A percentile compares a stretch with the other conserved stretches of the same genome.
These are phyloP conservation scores for Pantelozetes paolii DNA, from an alignment of 2,888 invertebrate genomes.

Conservation along the genomic window DNA sequence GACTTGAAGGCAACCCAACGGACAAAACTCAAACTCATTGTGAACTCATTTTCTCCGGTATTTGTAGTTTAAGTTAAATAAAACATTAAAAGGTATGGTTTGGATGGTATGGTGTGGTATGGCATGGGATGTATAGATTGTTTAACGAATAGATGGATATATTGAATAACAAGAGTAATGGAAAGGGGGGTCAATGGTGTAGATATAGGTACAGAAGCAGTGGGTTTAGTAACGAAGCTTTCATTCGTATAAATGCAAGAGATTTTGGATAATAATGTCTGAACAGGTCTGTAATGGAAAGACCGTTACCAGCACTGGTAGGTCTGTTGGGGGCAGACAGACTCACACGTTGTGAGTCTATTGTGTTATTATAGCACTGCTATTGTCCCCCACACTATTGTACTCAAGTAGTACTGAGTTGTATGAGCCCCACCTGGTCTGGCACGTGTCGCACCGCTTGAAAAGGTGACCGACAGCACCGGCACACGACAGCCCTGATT, in stretches of 20 bases:
- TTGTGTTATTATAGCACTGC: slow-evolving; percentile 25
- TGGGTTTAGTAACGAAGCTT: neutral
- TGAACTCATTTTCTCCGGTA: slow-evolving; percentile 20
- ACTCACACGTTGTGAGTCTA: slow-evolving; percentile 21
- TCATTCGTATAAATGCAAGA: neutral
- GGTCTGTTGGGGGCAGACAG: slow-evolving; percentile 23
- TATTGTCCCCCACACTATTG: neutral
- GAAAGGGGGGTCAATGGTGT: neutral
- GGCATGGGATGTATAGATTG: slow-evolving; percentile 6
- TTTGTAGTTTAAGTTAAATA: neutral
- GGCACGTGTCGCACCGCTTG: slow-evolving; percentile 30
- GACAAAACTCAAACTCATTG: slow-evolving; percentile 7
- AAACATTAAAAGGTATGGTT: neutral
- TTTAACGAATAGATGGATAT: slow-evolving; percentile 19
- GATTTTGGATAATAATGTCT: slow-evolving; percentile 13
- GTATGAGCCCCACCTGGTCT: slow-evolving; percentile 22
- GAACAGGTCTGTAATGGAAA: slow-evolving; percentile 33
- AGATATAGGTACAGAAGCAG: neutral
- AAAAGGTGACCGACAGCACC: slow-evolving; percentile 33
- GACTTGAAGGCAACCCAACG: slow-evolving; percentile 1
- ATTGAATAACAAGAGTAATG: slow-evolving; percentile 27
- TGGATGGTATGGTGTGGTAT: no score
- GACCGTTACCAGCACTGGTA: slow-evolving; percentile 21
- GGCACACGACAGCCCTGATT: slow-evolving; percentile 31
- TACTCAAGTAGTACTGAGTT: neutral